These are phyloP conservation scores for Xestia xanthographa DNA, from an alignment of 2,888 invertebrate genomes.

Conservation along the genomic window DNA sequence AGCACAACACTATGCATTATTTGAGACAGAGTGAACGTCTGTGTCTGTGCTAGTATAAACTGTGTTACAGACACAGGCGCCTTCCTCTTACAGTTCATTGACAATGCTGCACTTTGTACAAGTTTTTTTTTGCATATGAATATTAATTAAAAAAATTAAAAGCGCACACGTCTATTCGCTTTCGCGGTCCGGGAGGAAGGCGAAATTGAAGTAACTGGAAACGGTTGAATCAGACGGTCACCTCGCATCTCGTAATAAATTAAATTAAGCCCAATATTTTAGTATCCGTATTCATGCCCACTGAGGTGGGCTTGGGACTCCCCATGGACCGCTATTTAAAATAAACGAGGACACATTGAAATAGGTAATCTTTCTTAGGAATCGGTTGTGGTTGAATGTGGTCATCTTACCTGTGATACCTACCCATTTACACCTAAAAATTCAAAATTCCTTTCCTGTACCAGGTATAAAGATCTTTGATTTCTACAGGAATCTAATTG, in stretches of 20 bases:
- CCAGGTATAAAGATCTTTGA: neutral
- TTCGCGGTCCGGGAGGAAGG: too few relatives aligned
- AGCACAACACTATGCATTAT: too few relatives aligned
- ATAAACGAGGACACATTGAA: neutral
- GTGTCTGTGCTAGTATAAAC: too few relatives aligned
- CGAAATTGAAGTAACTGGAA: conserved; percentile 29
- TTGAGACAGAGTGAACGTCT: too few relatives aligned
- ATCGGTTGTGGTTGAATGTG: neutral
- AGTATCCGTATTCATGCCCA: too few relatives aligned
- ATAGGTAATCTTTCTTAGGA: neutral
- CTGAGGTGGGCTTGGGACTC: neutral
- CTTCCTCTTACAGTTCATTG: too few relatives aligned
- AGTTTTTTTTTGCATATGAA: too few relatives aligned
- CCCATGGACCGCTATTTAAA: neutral
- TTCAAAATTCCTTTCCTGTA: neutral
- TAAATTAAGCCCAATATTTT: neutral
- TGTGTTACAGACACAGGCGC: too few relatives aligned
- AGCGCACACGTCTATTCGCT: too few relatives aligned
- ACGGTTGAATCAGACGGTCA: conserved; percentile 24
- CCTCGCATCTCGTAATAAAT: conserved; percentile 3
- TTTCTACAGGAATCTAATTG: neutral
- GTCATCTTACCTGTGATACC: neutral
- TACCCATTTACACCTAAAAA: neutral
- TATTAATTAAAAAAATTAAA: too few relatives aligned
- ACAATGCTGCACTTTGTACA: too few relatives aligned